A percentile compares a stretch with the other conserved stretches of the same genome.
Evolutionary conservation across 2,888 invertebrate genomes (phyloP).

Genomic region (Neria commutata): DNA sequence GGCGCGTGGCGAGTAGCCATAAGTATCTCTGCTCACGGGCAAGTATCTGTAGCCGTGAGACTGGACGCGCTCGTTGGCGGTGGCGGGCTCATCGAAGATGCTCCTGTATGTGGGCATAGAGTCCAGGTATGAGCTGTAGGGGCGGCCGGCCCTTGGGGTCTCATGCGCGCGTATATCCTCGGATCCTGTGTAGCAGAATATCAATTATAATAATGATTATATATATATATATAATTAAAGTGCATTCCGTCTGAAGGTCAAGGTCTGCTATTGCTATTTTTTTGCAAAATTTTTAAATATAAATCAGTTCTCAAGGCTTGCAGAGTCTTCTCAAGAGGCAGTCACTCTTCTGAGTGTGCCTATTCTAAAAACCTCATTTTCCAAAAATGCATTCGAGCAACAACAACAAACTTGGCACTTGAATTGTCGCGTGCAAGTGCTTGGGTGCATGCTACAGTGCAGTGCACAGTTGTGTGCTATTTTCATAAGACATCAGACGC

Average conservation of each 20-base stretch:
- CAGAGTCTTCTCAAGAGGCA: too few species aligned
- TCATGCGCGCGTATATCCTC: conserved; percentile 91
- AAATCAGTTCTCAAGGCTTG: too few species aligned
- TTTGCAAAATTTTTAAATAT: too few species aligned
- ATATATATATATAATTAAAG: background rate
- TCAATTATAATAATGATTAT: background rate
- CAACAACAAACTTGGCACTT: too few species aligned
- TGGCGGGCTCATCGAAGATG: conserved; percentile 84
- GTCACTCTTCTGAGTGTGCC: too few species aligned
- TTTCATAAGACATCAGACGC: too few species aligned
- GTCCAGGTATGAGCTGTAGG: conserved; percentile 74
- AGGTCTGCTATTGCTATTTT: background rate
- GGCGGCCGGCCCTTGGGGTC: conserved; percentile 72
- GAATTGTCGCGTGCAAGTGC: too few species aligned
- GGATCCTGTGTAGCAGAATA: conserved; percentile 68
- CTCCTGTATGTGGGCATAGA: conserved; percentile 80
- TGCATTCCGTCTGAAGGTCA: background rate
- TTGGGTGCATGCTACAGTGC: too few species aligned
- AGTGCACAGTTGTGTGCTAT: too few species aligned
- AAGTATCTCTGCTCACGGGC: conserved; percentile 87
- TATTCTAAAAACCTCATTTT: too few species aligned
- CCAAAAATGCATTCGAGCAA: too few species aligned
- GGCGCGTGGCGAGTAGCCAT: conserved; percentile 87
- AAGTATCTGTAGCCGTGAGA: conserved; percentile 89
- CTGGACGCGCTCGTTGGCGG: conserved; percentile 82